These are phyloP conservation scores for Enhydra lutris DNA, from an alignment of 2,113 vertebrate genomes.

Conservation along the genomic window DNA sequence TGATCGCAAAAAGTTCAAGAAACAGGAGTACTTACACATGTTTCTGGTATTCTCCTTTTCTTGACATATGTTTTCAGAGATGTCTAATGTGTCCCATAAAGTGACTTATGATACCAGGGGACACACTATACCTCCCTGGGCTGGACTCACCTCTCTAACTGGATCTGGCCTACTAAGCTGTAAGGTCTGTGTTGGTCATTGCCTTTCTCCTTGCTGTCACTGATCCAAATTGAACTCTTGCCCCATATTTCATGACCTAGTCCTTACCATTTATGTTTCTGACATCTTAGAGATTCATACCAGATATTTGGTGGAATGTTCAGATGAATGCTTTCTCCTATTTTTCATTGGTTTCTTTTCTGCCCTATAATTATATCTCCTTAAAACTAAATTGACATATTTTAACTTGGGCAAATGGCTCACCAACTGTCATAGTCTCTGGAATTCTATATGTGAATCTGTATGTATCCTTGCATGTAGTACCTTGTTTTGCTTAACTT, in stretches of 20 bases:
- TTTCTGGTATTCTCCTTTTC: background rate
- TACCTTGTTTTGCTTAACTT: background rate
- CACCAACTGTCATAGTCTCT: background rate
- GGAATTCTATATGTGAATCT: background rate
- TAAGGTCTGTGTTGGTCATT: background rate
- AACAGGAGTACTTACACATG: background rate
- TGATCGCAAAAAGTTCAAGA: background rate
- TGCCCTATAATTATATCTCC: background rate
- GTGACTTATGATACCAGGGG: background rate
- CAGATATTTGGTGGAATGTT: background rate
- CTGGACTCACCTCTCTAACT: background rate
- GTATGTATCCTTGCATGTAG: background rate
- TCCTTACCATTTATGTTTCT: background rate
- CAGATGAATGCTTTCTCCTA: background rate
- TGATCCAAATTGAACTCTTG: background rate
- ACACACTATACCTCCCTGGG: rapidly evolving
- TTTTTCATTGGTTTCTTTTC: background rate
- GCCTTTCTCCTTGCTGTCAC: background rate
- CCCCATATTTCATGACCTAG: background rate
- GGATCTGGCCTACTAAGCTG: background rate
- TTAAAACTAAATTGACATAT: background rate
- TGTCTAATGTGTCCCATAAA: background rate
- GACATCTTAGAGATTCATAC: background rate
- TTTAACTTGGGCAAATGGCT: background rate
- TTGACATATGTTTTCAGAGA: background rate